Conservation (phyloP, 2,113 vertebrate species). For the Halcyon malimbica region DNA sequence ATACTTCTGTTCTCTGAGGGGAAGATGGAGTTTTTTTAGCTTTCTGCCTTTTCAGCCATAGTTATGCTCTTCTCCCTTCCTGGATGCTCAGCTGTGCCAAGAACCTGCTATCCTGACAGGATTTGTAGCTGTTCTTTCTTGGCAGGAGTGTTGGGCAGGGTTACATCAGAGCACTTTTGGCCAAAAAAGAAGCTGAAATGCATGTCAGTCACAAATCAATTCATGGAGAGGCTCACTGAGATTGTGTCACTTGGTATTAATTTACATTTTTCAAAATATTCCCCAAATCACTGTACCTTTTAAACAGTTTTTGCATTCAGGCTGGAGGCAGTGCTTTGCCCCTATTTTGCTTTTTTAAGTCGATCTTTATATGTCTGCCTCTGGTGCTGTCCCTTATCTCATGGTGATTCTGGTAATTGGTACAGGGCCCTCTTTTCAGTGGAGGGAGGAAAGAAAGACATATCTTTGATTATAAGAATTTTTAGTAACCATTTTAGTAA, state of each 20-base stretch:
- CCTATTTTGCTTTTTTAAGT: neutral
- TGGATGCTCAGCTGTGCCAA: constrained; percentile 14
- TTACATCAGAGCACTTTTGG: constrained; percentile 16
- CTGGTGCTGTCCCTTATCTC: neutral
- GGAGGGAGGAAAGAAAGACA: neutral
- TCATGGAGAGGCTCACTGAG: neutral
- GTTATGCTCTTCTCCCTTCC: neutral
- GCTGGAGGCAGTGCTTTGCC: neutral
- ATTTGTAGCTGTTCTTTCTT: constrained; percentile 52
- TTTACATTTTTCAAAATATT: constrained; percentile 5
- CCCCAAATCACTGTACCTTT: neutral
- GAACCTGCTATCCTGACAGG: constrained; percentile 29
- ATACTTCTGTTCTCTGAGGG: neutral
- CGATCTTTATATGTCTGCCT: neutral
- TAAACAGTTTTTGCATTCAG: neutral
- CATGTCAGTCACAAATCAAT: constrained; percentile 25
- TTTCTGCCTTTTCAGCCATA: neutral
- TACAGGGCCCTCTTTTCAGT: neutral
- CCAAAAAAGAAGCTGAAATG: constrained; percentile 34
- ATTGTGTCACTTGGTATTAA: constrained; percentile 13
- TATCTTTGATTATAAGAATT: neutral
- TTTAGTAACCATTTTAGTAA: neutral
- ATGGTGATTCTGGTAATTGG: neutral
- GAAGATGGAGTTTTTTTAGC: neutral
- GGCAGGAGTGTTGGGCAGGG: neutral